These are phyloP conservation scores for Dioctria linearis DNA, from an alignment of 2,888 invertebrate species.

Conservation along the genomic window DNA sequence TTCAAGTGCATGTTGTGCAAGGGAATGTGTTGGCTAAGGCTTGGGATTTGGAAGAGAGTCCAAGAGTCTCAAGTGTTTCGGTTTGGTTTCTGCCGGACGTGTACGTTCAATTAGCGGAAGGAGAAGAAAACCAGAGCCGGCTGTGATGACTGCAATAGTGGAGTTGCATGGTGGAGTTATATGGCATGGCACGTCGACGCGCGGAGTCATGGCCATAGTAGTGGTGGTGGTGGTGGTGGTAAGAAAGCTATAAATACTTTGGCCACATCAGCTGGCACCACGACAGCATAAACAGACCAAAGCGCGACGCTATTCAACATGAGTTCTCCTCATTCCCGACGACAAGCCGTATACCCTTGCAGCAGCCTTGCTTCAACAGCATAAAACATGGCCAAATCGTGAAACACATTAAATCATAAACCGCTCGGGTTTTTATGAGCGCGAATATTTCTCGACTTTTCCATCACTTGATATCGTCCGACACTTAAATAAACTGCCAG, in stretches of 20 bases:
- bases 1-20: conserved; percentile 60
- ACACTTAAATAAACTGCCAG: conserved; percentile 45
- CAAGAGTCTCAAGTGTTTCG: conserved; percentile 35
- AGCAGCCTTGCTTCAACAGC: conserved; percentile 2
- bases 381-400: conserved; percentile 46
- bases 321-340: conserved; percentile 16
- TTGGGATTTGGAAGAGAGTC: neutral
- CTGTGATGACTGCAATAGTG: neutral
- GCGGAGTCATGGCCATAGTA: neutral
- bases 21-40: conserved; percentile 49
- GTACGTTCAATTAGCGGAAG: conserved; percentile 41
- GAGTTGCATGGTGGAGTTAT: neutral
- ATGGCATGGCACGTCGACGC: neutral
- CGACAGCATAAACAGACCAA: neutral
- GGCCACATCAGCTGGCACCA: conserved; percentile 11
- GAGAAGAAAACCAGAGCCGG: conserved; percentile 7
- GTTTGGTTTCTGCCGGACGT: conserved; percentile 27
- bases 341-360: neutral
- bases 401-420: conserved; percentile 47
- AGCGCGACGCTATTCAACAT: conserved; percentile 40
- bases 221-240: conserved; percentile 3
- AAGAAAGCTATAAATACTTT: neutral
- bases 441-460: conserved; percentile 41
- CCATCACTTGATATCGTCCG: conserved; percentile 47
- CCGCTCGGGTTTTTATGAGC: conserved; percentile 43